Base-by-base conservation (phyloP, 2,888 invertebrate species). In the Augiades crinisus region DNA sequence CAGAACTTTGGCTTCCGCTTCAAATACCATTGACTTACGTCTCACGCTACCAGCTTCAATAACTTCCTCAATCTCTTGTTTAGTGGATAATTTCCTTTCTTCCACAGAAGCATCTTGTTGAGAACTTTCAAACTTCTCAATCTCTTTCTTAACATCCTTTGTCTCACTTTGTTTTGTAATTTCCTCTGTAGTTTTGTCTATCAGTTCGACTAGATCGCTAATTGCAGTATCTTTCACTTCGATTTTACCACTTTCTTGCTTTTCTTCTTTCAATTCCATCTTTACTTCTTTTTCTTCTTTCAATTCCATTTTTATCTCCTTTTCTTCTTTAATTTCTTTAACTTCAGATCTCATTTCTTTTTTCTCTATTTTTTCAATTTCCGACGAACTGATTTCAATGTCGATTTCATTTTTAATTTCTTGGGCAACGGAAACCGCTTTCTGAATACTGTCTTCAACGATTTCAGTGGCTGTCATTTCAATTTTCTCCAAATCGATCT, bases 381-480 rank as follows among this genome's bases (percentile, higher is more conserved):
- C 13, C 24, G 17, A 6, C 4, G 17, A 30, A n/a, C 47, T 50
- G 2, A 73, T 22, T 58, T 76, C 83, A 45, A 64, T 54, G 46
- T 75, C 70, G 0, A 83, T 75, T 62, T 81, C 83, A 53, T 77
- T 72, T 47, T 81, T 73, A 13, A 84, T 76, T 49, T 84, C 74
- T 56, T 78, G 70, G 10, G 83, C 72, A 0, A 83, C 75, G 1
- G 73, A 71, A 0, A 85, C 58, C 37, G 86, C 85, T 61, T 72
- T 76, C 54, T 77, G 70, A 22, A 88, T 76, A 41, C 78, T 90
- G 27, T 83, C 78, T 40, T 80, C 75, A 0, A 85, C 81, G 55
- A 86, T 51, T 36, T 66, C 59, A 14, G 65, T 53, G 0, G 86
- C 89, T 6, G 78, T 80, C 57, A 71, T 65, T 67, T 86, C 79